Percentiles rank a stretch among this genome's conserved stretches.
Evolutionary conservation across 2,888 invertebrate genomes (phyloP).

Genomic region (Malthinus seriepunctatus): DNA sequence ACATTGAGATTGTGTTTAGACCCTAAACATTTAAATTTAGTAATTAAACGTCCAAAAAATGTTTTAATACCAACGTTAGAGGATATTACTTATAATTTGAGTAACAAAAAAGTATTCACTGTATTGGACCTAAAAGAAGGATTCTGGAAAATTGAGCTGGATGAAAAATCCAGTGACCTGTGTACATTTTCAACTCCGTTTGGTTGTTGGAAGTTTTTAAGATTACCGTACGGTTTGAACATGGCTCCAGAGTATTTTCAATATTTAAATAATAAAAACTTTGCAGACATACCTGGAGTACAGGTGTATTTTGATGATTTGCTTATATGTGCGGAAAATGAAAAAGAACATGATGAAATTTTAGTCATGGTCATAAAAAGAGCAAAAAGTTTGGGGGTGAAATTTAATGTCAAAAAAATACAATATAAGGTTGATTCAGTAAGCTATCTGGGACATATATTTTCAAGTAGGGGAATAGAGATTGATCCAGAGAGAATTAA

Average conservation of each 20-base stretch:
- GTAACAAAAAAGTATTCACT: constrained; percentile 27
- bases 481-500: constrained; percentile 23
- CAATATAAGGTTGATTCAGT: constrained; percentile 35
- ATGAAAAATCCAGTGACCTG: constrained; percentile 9
- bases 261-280: too few relatives aligned
- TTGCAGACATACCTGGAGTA: not conserved
- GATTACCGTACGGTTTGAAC: too few relatives aligned
- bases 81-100: constrained; percentile 25
- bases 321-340: not conserved
- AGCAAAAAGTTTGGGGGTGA: not conserved
- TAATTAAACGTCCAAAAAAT: too few relatives aligned
- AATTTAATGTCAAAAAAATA: not conserved
- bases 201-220: too few relatives aligned
- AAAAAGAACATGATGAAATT: not conserved
- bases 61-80: constrained; percentile 12
- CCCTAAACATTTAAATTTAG: too few relatives aligned
- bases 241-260: too few relatives aligned
- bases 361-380: too few relatives aligned
- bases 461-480: constrained; percentile 24
- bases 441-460: constrained; percentile 38
- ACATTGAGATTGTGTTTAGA: too few relatives aligned
- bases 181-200: too few relatives aligned
- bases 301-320: not conserved
- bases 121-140: constrained; percentile 27
- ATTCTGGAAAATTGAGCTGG: constrained; percentile 22